Conservation (phyloP, 2,888 invertebrate genomes). For the Orthonychiurus folsomi region DNA sequence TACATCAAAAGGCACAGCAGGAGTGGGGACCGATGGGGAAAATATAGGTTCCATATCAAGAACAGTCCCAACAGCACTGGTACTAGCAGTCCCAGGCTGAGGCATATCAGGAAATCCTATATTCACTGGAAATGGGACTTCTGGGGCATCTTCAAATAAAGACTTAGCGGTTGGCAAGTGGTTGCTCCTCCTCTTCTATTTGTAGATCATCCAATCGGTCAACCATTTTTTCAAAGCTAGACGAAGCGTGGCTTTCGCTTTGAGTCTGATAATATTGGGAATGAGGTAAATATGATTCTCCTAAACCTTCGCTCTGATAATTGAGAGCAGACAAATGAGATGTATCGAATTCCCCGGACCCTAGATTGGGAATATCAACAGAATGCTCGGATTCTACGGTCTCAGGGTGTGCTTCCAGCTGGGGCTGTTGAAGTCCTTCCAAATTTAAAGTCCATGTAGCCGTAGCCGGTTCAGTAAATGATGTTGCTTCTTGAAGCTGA, state of each 20-base stretch:
- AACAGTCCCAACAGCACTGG: too few species aligned
- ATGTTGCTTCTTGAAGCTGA: too few species aligned
- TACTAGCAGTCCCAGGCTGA: background rate
- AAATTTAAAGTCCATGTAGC: background rate
- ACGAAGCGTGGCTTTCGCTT: too few species aligned
- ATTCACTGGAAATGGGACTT: conserved; percentile 27
- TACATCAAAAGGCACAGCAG: too few species aligned
- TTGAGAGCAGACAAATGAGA: background rate
- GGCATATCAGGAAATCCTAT: conserved; percentile 10
- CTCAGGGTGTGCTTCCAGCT: too few species aligned
- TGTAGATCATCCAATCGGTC: too few species aligned
- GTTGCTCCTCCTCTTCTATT: conserved; percentile 5
- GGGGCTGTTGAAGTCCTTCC: too few species aligned
- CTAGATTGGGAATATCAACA: background rate
- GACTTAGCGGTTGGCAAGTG: conserved; percentile 23
- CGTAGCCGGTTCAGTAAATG: background rate
- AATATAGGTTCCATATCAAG: too few species aligned
- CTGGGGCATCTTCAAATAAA: conserved; percentile 26
- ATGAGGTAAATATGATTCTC: too few species aligned
- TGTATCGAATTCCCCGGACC: background rate
- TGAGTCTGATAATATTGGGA: background rate
- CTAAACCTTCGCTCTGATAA: too few species aligned
- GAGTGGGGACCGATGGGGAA: too few species aligned
- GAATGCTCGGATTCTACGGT: background rate
- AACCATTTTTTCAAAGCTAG: too few species aligned